These are phyloP conservation scores for Todiramphus saurophagus DNA, from an alignment of 2,113 vertebrate genomes.

Conservation along the genomic window DNA sequence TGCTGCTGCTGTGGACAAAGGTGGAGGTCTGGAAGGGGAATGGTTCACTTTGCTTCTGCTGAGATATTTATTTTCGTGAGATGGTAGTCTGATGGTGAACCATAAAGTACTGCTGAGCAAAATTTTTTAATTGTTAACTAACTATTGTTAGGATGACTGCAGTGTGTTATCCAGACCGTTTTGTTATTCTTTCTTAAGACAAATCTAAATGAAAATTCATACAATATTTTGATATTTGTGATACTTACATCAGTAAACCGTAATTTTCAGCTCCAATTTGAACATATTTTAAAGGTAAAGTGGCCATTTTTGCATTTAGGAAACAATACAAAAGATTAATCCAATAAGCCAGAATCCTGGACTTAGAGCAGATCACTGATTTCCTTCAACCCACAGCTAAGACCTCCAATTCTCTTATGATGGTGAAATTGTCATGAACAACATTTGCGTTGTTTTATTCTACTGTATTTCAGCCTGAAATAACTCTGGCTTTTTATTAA, in stretches of 20 bases:
- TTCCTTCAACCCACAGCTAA: slow-evolving; percentile 21
- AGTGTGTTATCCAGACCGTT: neutral
- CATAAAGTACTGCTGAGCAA: neutral
- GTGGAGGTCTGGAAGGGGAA: neutral
- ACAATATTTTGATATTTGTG: neutral
- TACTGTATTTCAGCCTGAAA: slow-evolving; percentile 59
- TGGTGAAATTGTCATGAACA: slow-evolving; percentile 39
- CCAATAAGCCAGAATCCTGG: neutral
- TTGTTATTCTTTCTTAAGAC: neutral
- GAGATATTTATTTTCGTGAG: neutral
- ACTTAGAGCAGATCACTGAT: neutral
- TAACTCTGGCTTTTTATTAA: slow-evolving; percentile 78
- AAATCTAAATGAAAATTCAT: neutral
- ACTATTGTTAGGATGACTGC: neutral
- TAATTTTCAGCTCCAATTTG: neutral
- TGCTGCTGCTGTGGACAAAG: neutral
- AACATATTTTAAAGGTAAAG: neutral
- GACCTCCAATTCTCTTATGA: slow-evolving; percentile 25
- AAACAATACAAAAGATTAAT: neutral
- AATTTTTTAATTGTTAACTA: neutral
- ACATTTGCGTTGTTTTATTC: slow-evolving; percentile 59
- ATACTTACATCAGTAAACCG: neutral
- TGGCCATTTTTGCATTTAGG: neutral
- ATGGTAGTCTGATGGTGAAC: neutral
- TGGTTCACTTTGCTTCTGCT: neutral